Conservation (phyloP, 2,113 vertebrate species). For the Chaetops frenatus region DNA sequence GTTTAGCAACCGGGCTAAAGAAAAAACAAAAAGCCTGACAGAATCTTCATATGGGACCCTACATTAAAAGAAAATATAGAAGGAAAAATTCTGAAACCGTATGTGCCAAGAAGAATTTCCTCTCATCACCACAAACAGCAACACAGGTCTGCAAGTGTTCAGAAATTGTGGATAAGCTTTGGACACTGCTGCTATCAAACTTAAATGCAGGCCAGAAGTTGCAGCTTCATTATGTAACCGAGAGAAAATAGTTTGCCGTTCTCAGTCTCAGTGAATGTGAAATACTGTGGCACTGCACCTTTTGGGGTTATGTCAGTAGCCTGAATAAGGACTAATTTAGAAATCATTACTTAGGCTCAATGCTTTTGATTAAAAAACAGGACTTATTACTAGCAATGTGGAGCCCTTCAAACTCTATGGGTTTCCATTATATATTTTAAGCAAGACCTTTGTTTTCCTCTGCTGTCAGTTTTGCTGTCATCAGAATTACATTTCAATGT, state of each 20-base stretch:
- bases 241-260: background rate
- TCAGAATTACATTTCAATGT: background rate
- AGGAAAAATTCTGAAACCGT: background rate
- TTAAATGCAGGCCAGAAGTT: background rate
- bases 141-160: fast-evolving
- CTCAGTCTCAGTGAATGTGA: background rate
- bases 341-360: background rate
- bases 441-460: background rate
- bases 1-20: background rate
- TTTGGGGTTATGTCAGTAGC: background rate
- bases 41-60: background rate
- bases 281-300: background rate
- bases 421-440: background rate
- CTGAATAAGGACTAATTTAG: background rate
- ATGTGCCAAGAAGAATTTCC: background rate
- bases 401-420: background rate
- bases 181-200: background rate
- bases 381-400: background rate
- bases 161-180: background rate
- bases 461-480: background rate
- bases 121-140: background rate
- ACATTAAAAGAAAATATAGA: background rate
- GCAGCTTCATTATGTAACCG: background rate
- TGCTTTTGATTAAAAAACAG: background rate
- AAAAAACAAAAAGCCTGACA: background rate